Evolutionary conservation across 2,113 vertebrate genomes (phyloP), one percentile per base, ranked within the genome.

Genomic region (Eurypyga helias): DNA sequence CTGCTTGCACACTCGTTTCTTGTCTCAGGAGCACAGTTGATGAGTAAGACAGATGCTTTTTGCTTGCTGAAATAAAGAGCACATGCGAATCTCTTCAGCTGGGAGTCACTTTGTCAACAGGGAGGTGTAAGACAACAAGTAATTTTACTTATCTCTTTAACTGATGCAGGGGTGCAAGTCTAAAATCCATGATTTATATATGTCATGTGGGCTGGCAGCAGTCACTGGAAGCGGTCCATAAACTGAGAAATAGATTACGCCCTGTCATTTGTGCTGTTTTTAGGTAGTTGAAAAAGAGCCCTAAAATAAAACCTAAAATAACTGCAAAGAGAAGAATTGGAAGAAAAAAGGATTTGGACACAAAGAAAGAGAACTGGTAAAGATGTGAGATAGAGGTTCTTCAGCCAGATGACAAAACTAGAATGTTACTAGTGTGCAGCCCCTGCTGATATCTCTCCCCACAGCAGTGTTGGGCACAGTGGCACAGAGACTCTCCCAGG

Each of bases 1-100:
- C 96, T 96, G 94, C 75, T 90, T 95, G 84, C 78, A 83, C 84
- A 15, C 90, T 94, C 70, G 81, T 85, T 79, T 82, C 91, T 96
- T 90, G 78, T 80, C 82, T 88, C 46, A 49, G 49, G 36, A 94
- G 54, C 82, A 77, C 41, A 21, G 94, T 87, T 91, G 78, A 91
- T 69, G 78, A 79, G 57, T 3, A 19, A 91, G 73, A 91, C 81
- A 66, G 62, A 90, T 96, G 57, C 41, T 89, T 85, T 70, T 84
- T 58, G 20, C 93, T 85, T 87, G 81, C 45, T 90, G 84, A 90
- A 96, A 88, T 89, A 80, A 85, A 83, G 52, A 96, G 75, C 28
- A 61, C 75, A 23, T 72, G 62, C 36, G 66, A 89, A 92, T 91
- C 45, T 91, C 41, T 91, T 91, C 89, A 93, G 52, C 62, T 95